These are phyloP conservation scores for Phlogophora meticulosa DNA, from an alignment of 2,888 invertebrate species.

Conservation along the genomic window DNA sequence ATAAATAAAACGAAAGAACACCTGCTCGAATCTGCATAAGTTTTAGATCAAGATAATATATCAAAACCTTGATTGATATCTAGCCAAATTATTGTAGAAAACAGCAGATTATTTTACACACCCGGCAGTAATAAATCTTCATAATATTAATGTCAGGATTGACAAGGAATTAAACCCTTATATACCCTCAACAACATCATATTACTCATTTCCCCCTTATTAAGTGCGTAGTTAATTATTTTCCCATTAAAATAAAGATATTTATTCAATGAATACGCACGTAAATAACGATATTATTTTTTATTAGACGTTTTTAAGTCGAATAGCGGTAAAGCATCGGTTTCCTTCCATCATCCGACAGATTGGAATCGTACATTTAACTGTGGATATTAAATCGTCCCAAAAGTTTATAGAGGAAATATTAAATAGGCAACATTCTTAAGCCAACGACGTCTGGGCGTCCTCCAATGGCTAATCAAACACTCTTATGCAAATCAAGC, in stretches of 20 bases:
- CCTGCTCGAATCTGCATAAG: constrained; percentile 31
- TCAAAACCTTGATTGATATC: constrained; percentile 44
- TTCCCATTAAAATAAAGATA: constrained; percentile 74
- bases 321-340: constrained; percentile 81
- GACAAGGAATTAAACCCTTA: constrained; percentile 27
- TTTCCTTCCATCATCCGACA: constrained; percentile 75
- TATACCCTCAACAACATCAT: constrained; percentile 48
- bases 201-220: constrained; percentile 66
- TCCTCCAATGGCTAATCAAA: constrained; percentile 80
- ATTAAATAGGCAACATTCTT: constrained; percentile 83
- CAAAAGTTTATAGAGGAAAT: constrained; percentile 80
- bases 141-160: constrained; percentile 16
- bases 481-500: constrained; percentile 85
- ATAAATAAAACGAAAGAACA: constrained; percentile 36
- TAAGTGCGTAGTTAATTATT: constrained; percentile 76
- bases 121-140: not conserved
- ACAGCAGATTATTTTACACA: constrained; percentile 17
- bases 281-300: constrained; percentile 81
- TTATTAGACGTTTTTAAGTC: constrained; percentile 82
- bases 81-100: constrained; percentile 25
- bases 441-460: constrained; percentile 72
- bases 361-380: constrained; percentile 79
- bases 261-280: constrained; percentile 75
- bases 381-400: constrained; percentile 76
- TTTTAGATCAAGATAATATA: constrained; percentile 23